These are phyloP conservation scores for Gallinago nigripennis DNA, from an alignment of 2,797 vertebrate genomes.

Conservation along the genomic window DNA sequence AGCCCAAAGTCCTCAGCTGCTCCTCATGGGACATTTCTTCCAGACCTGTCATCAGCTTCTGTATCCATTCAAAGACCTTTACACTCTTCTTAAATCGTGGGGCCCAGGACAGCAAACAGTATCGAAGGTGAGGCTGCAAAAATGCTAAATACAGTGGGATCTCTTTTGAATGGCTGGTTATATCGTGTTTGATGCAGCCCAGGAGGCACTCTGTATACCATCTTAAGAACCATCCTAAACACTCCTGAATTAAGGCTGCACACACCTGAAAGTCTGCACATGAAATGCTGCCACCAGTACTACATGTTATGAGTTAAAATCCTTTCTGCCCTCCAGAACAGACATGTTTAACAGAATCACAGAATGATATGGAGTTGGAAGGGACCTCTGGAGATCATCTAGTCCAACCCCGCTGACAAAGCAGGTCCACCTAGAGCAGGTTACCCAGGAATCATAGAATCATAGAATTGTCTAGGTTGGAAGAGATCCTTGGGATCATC, in stretches of 20 bases:
- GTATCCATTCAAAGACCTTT: not conserved
- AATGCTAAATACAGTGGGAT: not conserved
- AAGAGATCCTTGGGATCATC: too few species aligned
- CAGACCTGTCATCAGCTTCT: not conserved
- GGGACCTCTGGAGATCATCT: too few species aligned
- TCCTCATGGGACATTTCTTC: not conserved
- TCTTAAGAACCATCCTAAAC: not conserved
- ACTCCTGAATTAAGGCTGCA: not conserved
- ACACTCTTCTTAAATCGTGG: not conserved
- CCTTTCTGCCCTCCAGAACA: not conserved
- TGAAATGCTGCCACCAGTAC: not conserved
- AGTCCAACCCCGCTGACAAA: too few species aligned
- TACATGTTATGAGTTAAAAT: not conserved
- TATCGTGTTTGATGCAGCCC: not conserved
- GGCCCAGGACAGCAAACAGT: fast-evolving
- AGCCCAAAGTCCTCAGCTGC: not conserved
- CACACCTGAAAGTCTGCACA: not conserved
- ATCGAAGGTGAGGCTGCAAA: not conserved
- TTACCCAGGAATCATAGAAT: too few species aligned
- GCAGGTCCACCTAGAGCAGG: too few species aligned
- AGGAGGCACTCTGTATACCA: not conserved
- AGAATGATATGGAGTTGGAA: too few species aligned
- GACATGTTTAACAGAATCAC: not conserved
- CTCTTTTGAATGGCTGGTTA: not conserved
- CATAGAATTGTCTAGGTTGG: too few species aligned